Conservation (phyloP, 2,888 invertebrate species). For the Neuroscelio doddi region DNA sequence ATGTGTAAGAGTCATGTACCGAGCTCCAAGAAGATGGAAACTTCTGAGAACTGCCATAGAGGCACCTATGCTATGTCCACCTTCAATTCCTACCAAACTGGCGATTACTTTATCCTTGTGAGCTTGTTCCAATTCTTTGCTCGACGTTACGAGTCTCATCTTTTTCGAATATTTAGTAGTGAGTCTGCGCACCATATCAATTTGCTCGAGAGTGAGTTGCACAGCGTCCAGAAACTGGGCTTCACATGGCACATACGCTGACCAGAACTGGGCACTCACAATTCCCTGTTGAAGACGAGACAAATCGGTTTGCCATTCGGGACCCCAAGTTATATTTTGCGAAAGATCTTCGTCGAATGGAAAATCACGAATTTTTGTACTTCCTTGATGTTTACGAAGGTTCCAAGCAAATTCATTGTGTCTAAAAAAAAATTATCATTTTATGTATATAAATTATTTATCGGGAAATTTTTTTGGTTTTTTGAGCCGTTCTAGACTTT, state of each 20-base stretch:
- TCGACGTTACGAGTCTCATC: constrained; percentile 75
- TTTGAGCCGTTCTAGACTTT: neutral
- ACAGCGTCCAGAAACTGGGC: constrained; percentile 80
- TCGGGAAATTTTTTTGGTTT: constrained; percentile 1
- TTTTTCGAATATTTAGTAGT: constrained; percentile 73
- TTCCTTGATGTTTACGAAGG: constrained; percentile 67
- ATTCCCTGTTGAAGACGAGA: constrained; percentile 72
- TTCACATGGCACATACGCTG: constrained; percentile 75
- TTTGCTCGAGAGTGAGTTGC: constrained; percentile 78
- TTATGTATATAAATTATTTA: constrained; percentile 8
- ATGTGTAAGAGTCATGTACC: constrained; percentile 80
- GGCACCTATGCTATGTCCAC: constrained; percentile 80
- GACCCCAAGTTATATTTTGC: constrained; percentile 64
- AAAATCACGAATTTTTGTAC: constrained; percentile 66
- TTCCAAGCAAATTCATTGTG: constrained; percentile 73
- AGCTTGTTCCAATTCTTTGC: constrained; percentile 76
- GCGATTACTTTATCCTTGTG: constrained; percentile 77
- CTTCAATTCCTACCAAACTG: constrained; percentile 78
- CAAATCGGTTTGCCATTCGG: constrained; percentile 74
- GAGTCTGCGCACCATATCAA: constrained; percentile 78
- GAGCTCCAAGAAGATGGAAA: constrained; percentile 78
- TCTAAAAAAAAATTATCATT: constrained; percentile 49
- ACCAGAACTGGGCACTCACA: constrained; percentile 74
- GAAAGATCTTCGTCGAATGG: constrained; percentile 70
- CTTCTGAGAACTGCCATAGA: constrained; percentile 79